Conservation (phyloP, 2,888 invertebrate species). For the Orchestes rusci region DNA sequence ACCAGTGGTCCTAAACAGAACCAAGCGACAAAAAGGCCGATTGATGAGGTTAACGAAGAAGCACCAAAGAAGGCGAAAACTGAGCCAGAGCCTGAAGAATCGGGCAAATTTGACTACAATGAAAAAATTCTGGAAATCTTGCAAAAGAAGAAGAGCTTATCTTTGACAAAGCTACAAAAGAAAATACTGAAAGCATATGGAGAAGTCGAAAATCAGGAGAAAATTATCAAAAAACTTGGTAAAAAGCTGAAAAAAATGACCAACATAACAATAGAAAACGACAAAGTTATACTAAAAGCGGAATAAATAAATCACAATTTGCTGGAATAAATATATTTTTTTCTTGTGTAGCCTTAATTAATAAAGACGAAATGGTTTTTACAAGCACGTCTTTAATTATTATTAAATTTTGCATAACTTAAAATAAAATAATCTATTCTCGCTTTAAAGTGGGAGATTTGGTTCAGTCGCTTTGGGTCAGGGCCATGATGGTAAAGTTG, state of each 20-base stretch:
- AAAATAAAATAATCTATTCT: too few species aligned
- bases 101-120: slow-evolving; percentile 42
- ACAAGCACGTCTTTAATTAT: too few species aligned
- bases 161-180: slow-evolving; percentile 66
- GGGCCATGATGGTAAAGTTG: slow-evolving; percentile 82
- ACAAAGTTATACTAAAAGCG: too few species aligned
- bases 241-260: slow-evolving; percentile 63
- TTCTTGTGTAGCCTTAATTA: too few species aligned
- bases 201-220: slow-evolving; percentile 49
- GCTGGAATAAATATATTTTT: too few species aligned
- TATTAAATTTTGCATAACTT: too few species aligned
- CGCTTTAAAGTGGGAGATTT: neutral
- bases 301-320: too few species aligned
- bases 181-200: slow-evolving; percentile 64
- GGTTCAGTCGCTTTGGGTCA: slow-evolving; percentile 44
- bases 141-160: slow-evolving; percentile 54
- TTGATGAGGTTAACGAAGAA: neutral
- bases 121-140: slow-evolving; percentile 33
- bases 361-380: too few species aligned
- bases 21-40: neutral
- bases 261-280: slow-evolving; percentile 56
- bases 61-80: neutral
- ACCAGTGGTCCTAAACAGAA: slow-evolving; percentile 11
- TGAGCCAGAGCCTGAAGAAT: slow-evolving; percentile 37
- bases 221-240: slow-evolving; percentile 62